Evolutionary conservation across 2,797 vertebrate genomes (phyloP), one percentile per base, ranked within the genome.

Genomic region (Heteromormyrus szaboi): DNA sequence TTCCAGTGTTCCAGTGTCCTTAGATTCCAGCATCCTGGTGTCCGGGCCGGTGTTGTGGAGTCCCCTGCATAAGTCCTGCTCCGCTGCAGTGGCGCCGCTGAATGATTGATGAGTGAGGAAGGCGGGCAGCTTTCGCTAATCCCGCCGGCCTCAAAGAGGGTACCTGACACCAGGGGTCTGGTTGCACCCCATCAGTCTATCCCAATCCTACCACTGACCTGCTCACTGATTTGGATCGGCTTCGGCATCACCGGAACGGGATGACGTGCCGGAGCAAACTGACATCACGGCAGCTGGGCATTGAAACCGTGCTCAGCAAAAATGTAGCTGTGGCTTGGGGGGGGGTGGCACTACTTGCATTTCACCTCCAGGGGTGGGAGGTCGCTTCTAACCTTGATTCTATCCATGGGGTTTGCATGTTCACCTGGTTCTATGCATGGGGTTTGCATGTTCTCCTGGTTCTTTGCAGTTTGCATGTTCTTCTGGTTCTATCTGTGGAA

Each of bases 61-160:
- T 65, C 62, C 79, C 87, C 6, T 6, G 33, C 33, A 87, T 17
- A 62, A 90, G 72, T 89, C 37, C 85, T 85, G 88, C 89, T 90
- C 68, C 89, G 85, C 94, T 94, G 94, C 95, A 93, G 91, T 41
- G 91, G 88, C 89, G 22, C 65, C 62, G 59, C 92, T 96, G 92
- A 96, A 96, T 95, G 91, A 95, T 96, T 94, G 89, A 96, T 95
- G 90, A 92, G 89, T 89, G 90, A 19, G 81, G 48, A 89, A 93
- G 48, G 84, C 29, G 4, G 95, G 90, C 96, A 92, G 93, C 91
- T 95, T 93, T 94, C 93, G 93, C 91, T 89, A 91, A 92, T 87
- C 48, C 88, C 90, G 88, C 90, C 79, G 91, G 88, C 91, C 85
- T 89, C 79, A 89, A 81, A 88, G 85, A 54, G 22, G 89, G 90